Conservation (phyloP, 2,113 vertebrate genomes). For the Accipiter virgatus region DNA sequence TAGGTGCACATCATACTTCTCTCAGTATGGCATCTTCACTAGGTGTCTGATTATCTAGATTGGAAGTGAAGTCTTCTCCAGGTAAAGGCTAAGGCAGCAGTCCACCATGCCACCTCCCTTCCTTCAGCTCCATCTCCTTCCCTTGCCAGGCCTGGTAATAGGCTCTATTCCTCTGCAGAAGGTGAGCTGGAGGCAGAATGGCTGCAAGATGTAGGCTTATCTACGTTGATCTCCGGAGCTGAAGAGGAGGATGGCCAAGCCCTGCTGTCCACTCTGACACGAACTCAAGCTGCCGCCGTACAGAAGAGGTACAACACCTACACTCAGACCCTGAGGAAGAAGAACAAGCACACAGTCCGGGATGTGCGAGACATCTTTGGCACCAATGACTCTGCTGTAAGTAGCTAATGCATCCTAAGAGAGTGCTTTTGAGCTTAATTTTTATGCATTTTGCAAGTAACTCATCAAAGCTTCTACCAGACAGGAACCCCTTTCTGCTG, state of each 20-base stretch:
- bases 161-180: conserved; percentile 62
- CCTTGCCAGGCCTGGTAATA: not conserved
- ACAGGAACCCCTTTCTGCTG: not conserved
- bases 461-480: not conserved
- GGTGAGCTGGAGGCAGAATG: conserved; percentile 92
- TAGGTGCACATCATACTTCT: not conserved
- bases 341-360: conserved; percentile 82
- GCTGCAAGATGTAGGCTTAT: conserved; percentile 91
- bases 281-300: conserved; percentile 88
- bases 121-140: not conserved
- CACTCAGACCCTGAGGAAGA: conserved; percentile 87
- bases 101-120: not conserved
- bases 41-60: not conserved
- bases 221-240: conserved; percentile 81
- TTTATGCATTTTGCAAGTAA: not conserved
- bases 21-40: not conserved
- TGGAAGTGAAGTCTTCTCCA: not conserved
- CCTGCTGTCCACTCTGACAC: conserved; percentile 89
- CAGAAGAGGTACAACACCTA: conserved; percentile 90
- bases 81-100: not conserved
- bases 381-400: conserved; percentile 75
- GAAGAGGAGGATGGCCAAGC: conserved; percentile 82
- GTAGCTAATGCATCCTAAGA: not conserved
- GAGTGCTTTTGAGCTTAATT: not conserved
- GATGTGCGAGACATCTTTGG: conserved; percentile 92